phyloP scores from a whole-genome alignment of 1,140 invertebrate species.

The Euschistus heros region DNA sequence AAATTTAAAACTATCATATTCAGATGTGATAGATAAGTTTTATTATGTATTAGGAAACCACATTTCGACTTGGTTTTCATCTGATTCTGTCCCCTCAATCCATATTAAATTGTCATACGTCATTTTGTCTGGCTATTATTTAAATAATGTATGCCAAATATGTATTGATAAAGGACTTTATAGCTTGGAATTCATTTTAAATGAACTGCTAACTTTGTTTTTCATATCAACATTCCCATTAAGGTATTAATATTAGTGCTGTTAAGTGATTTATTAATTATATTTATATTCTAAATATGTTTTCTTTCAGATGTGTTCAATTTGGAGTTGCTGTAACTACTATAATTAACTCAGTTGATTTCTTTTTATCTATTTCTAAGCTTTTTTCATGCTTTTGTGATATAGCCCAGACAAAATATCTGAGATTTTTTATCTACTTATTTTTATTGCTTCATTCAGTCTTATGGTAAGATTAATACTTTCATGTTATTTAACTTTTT shows the following conservation, averaged over 20 bases:
- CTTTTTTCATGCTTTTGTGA: slow-evolving; percentile 6
- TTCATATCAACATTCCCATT: slow-evolving; percentile 20
- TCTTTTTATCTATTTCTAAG: slow-evolving; percentile 1
- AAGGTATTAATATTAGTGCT: slow-evolving; percentile 1
- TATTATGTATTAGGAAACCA: slow-evolving; percentile 5
- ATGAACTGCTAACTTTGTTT: slow-evolving; percentile 19
- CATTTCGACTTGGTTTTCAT: slow-evolving; percentile 2
- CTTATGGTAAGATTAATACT: slow-evolving; percentile 6
- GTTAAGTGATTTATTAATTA: not conserved
- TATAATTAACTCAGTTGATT: slow-evolving; percentile 14
- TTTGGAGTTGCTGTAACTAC: slow-evolving; percentile 15
- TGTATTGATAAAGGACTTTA: slow-evolving; percentile 16
- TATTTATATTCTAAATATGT: not conserved
- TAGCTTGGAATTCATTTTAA: slow-evolving; percentile 16
- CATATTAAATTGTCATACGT: slow-evolving; percentile 21
- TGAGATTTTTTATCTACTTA: not conserved
- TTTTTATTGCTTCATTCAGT: slow-evolving; percentile 13
- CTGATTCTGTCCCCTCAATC: not conserved
- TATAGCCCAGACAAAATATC: slow-evolving; percentile 10
- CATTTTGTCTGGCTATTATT: slow-evolving; percentile 17
- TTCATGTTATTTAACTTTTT: not conserved
- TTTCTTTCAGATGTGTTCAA: slow-evolving; percentile 10
- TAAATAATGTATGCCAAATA: slow-evolving; percentile 19
- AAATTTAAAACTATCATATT: not conserved
- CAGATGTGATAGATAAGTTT: not conserved